Evolutionary conservation across 2,113 vertebrate species (phyloP), one percentile per base, ranked within the genome.

Genomic region (Hymenochirus boettgeri): DNA sequence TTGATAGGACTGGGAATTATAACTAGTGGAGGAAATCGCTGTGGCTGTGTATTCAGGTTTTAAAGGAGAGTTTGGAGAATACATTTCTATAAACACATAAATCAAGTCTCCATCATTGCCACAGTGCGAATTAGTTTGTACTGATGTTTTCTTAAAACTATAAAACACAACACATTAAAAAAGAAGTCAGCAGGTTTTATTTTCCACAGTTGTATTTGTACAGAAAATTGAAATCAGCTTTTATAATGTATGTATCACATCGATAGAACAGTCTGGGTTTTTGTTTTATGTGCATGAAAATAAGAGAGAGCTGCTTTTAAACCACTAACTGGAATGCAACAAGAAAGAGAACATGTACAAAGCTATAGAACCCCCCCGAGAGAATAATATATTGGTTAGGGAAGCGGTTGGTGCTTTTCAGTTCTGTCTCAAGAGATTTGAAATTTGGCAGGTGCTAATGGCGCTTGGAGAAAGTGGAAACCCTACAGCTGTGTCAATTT

Each of bases 361-460:
- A 58, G 18, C 63, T 27, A 42, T 35, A 35, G 54, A 35, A 19
- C 54, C 8, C 54, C 29, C 54, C 13, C 50, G n/a, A 52, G 57
- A 17, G 35, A 60, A 60, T 59, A 60, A 69, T 60, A 60, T 60
- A 53, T 59, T 53, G 56, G 65, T 69, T 51, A 29, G 56, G 7
- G 35, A 51, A 59, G 47, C 47, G 60, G 65, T 60, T 60, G 56
- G 65, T 69, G 33, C 57, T 46, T 59, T 59, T 69, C 48, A 69
- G 22, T 53, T 39, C 33, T 17, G 56, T 60, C 57, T 53, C 35
- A 26, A 69, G 57, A 60, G 65, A 60, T 69, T 59, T 69, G 31
- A 69, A 57, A 60, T 69, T 69, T 69, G 65, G 65, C 65, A 69
- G 65, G 65, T 69, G 65, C 65, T 69, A 60, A 69, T 69, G 65